Evolutionary conservation across 35 echinoderm and acorn worm genomes (phyloP), one percentile per base, ranked within the genome.

Genomic region (Apostichopus parvimensis): DNA sequence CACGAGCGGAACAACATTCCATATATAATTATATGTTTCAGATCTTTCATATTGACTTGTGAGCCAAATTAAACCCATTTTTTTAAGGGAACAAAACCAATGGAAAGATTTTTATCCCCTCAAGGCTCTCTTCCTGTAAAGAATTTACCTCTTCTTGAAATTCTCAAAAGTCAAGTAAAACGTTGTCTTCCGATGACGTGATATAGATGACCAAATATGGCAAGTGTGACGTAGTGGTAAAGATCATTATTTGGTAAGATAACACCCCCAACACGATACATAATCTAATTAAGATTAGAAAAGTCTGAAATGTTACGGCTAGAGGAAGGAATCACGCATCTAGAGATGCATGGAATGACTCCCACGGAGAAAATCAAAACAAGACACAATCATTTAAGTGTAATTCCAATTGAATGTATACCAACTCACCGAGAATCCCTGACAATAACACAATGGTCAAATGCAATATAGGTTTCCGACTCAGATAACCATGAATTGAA

Each of bases 151-250:
- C 71, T 75, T 75, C 14, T 75, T 75, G 17, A 75, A 20, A 18
- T 18, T 75, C 34, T 75, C 7, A 18, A 18, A 13, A 75, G 71
- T 22, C 7, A 75, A 18, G 71, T n/a, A n/a, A 75, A 75, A 75
- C 14, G 6, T n/a, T 75, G 58, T 12, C 11, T 75, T 75, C n/a
- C 13, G n/a, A 75, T 75, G 71, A 75, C 71, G 71, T 75, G n/a
- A 75, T 75, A 75, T 20, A 75, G 71, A 22, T 75, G 71, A 75
- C 71, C 71, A 75, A 75, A 75, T 75, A 75, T 75, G 71, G 71
- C 71, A 75, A 75, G 71, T 21, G 71, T 75, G 71, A 75, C 71
- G 71, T 75, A 75, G 71, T 7, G 71, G 14, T 18, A 5, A 75
- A 75, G 71, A 75, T 6, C 71, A 75, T 75, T 75, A 75, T 75